A percentile compares a stretch with the other conserved stretches of the same genome.
Evolutionary conservation across 2,888 invertebrate species (phyloP).

Genomic region (Molorchus minor): DNA sequence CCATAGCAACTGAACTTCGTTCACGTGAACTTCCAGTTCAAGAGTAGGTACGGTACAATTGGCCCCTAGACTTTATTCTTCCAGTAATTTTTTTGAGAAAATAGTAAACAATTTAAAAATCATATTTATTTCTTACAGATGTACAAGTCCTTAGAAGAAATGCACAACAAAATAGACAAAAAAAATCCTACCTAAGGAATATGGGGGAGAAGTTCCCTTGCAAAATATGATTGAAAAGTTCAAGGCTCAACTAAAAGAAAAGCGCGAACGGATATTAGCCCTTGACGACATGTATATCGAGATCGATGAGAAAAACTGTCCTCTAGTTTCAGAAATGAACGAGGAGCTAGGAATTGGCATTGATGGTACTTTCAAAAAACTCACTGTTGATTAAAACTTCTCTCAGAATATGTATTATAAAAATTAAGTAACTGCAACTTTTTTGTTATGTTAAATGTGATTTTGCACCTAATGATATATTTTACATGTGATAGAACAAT

Average conservation of each 20-base stretch:
- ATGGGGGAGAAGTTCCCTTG: slow-evolving; percentile 85
- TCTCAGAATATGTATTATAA: not conserved
- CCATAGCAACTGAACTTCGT: no score
- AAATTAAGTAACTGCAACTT: no score
- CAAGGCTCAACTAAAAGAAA: slow-evolving; percentile 71
- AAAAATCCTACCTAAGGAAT: slow-evolving; percentile 86
- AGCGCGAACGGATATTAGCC: slow-evolving; percentile 72
- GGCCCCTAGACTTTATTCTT: no score
- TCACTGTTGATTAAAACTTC: slow-evolving; percentile 77
- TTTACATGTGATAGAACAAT: slow-evolving; percentile 9
- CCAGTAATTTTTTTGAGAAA: no score
- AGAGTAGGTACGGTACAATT: no score
- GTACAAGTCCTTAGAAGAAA: slow-evolving; percentile 77
- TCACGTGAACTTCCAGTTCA: no score
- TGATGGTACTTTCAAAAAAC: slow-evolving; percentile 84
- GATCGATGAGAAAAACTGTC: slow-evolving; percentile 66
- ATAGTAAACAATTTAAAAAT: not conserved
- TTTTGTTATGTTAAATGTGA: slow-evolving; percentile 9
- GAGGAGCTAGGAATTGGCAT: slow-evolving; percentile 78
- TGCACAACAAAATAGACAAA: slow-evolving; percentile 75
- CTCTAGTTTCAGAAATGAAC: slow-evolving; percentile 64
- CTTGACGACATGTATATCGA: slow-evolving; percentile 82
- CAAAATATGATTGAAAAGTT: slow-evolving; percentile 82
- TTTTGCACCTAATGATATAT: slow-evolving; percentile 8
- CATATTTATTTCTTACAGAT: slow-evolving; percentile 67